Base-by-base conservation (phyloP, 1,140 invertebrate species). In the Drosophila parabipectinata region DNA sequence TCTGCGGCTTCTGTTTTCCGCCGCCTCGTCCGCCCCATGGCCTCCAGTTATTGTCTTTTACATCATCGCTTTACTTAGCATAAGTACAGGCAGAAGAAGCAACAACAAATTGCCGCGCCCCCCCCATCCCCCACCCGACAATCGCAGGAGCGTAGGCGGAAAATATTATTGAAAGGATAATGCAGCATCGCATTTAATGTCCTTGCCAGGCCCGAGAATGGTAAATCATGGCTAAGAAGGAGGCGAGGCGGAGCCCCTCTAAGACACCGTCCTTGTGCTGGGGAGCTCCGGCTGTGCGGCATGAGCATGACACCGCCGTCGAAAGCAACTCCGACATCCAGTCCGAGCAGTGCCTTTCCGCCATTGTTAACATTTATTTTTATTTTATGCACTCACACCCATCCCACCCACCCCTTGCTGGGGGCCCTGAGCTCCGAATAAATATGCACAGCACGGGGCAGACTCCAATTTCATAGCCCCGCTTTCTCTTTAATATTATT, bases 41-140 rank as follows among this genome's bases (percentile, higher is more conserved):
- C 41, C 30, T 61, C 66, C 32, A 54, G 73, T 85, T 85, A 85
- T 85, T 85, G 81, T 85, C 81, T 85, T 85, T 85, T 85, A 88
- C 83, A 85, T 85, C 82, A 85, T 88, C 83, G 83, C 82, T 87
- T 85, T 85, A 85, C 82, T 85, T 85, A 85, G 82, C 82, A 85
- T 88, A 85, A 85, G 82, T 85, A 85, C 82, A 82, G 78, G 71
- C 74, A 62, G 39, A 67, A 58, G 66, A 61, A 67, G 76, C 72
- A 88, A 79, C 72, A 88, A 88, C 82, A 85, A 85, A 85, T 85
- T 85, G 82, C 78, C 41, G 47, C 50, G 37, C 58, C 45, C 15
- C 0, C 15, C 15, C 15, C 15, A 15, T 1, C 0, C 15, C 15
- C 15, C 15, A 15, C 15, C 15, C 34, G 53, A 50, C 28, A 30